Evolutionary conservation across 1,140 invertebrate genomes (phyloP), one percentile per base, ranked within the genome.

Genomic region (Drosophila cardini): DNA sequence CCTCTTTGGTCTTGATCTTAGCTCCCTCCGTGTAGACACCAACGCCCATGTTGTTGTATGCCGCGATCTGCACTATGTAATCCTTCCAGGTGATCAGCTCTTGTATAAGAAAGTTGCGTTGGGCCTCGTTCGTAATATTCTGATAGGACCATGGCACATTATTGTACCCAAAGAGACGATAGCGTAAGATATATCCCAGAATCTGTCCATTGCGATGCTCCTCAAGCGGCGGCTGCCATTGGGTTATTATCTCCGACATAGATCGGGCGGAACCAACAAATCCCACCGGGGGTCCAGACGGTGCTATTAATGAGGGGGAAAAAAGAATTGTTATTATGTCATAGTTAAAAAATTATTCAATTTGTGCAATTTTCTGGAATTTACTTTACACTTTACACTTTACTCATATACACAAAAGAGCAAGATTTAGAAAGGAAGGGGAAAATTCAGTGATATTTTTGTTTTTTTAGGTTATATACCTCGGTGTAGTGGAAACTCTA

Each of bases 61-160:
- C 98, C 0, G 98, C 98, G 62, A 99, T 98, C 93, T 99, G 97
- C 0, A 99, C 96, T 38, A 98, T 96, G 85, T 99, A 99, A 92
- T 99, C 97, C 92, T 99, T 98, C 98, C 98, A 99, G 0, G 98
- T 98, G 60, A 99, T 99, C 38, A 99, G 93, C 86, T 98, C 97
- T 78, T 97, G 96, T 62, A 99, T 97, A 0, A 99, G 93, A 90
- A 96, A 98, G 92, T 98, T 98, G 73, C 97, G 94, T 90, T 98
- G 98, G 0, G 96, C 97, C 92, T 98, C 97, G 91, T 98, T 98
- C 0, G 96, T 98, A 16, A 99, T 97, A 91, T 98, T 99, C 77
- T 97, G 95, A 83, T 95, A 94, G 5, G 95, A 97, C 97, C 96
- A 98, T 0, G 97, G 97, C 70, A 96, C 96, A 78, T 97, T 96